phyloP scores from a whole-genome alignment of 1,140 invertebrate genomes.

The Heliconius congener region DNA sequence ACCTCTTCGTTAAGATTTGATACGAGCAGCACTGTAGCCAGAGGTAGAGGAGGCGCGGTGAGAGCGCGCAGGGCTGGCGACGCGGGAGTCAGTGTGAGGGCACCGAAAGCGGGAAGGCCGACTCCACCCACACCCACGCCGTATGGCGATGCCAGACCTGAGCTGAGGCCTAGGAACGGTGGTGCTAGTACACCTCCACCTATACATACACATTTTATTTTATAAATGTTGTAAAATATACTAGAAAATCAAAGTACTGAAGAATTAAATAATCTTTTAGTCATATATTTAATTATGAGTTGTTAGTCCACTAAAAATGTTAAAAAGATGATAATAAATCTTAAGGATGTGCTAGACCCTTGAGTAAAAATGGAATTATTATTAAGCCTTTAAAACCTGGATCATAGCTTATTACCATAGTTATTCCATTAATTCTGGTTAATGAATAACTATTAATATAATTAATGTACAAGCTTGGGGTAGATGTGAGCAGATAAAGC shows the following conservation, averaged over 20 bases:
- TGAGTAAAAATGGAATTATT: too few species aligned
- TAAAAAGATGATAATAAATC: too few species aligned
- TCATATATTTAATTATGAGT: too few species aligned
- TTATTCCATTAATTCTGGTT: background rate
- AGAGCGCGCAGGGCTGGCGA: constrained; percentile 86
- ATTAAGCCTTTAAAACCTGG: too few species aligned
- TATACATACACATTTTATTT: constrained; percentile 25
- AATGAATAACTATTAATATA: background rate
- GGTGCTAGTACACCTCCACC: constrained; percentile 81
- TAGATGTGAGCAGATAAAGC: background rate
- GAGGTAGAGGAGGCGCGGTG: constrained; percentile 83
- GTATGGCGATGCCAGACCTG: constrained; percentile 91
- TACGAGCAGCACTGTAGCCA: constrained; percentile 92
- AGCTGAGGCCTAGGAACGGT: constrained; percentile 80
- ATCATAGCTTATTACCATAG: too few species aligned
- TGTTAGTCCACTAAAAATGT: too few species aligned
- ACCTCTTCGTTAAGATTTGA: constrained; percentile 97
- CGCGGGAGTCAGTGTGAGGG: constrained; percentile 86
- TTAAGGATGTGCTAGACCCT: too few species aligned
- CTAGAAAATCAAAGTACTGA: background rate
- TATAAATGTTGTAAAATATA: background rate
- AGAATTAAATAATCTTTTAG: background rate
- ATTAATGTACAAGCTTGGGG: background rate
- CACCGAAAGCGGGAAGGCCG: constrained; percentile 87
- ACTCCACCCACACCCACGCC: constrained; percentile 86